Percentiles rank a stretch among this genome's conserved stretches.
phyloP scores from a whole-genome alignment of 2,888 invertebrate genomes.

The Eilema caniola region DNA sequence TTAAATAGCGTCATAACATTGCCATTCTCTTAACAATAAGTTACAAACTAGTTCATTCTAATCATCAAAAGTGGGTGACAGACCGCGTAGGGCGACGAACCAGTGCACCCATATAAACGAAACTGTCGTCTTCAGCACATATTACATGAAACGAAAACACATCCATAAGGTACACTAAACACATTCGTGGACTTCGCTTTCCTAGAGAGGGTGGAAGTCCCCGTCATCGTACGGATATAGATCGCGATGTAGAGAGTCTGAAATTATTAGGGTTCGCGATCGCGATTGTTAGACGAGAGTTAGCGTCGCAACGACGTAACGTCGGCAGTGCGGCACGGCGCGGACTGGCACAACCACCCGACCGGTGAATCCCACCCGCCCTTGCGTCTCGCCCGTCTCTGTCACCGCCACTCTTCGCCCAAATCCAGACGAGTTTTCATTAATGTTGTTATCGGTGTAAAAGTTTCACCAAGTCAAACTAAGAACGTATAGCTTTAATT shows the following conservation, averaged over 20 bases:
- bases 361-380: conserved; percentile 68
- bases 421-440: conserved; percentile 84
- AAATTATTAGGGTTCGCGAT: conserved; percentile 59
- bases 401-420: conserved; percentile 78
- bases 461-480: conserved; percentile 81
- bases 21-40: conserved; percentile 48
- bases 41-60: conserved; percentile 65
- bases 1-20: conserved; percentile 67
- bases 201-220: conserved; percentile 48
- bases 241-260: conserved; percentile 56
- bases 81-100: conserved; percentile 70
- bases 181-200: conserved; percentile 57
- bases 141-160: conserved; percentile 65
- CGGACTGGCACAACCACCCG: conserved; percentile 72
- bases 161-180: conserved; percentile 71
- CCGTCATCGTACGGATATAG: conserved; percentile 56
- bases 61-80: conserved; percentile 75
- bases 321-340: conserved; percentile 68
- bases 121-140: conserved; percentile 68
- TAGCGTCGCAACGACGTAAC: conserved; percentile 66
- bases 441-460: conserved; percentile 85
- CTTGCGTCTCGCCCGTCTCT: conserved; percentile 67
- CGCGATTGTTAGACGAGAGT: conserved; percentile 53
- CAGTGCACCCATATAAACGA: conserved; percentile 78
- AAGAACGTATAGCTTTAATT: conserved; percentile 79